Percentiles rank a stretch among this genome's conserved stretches.
phyloP scores from a whole-genome alignment of 2,113 vertebrate species.

The Ancistrus triradiatus region DNA sequence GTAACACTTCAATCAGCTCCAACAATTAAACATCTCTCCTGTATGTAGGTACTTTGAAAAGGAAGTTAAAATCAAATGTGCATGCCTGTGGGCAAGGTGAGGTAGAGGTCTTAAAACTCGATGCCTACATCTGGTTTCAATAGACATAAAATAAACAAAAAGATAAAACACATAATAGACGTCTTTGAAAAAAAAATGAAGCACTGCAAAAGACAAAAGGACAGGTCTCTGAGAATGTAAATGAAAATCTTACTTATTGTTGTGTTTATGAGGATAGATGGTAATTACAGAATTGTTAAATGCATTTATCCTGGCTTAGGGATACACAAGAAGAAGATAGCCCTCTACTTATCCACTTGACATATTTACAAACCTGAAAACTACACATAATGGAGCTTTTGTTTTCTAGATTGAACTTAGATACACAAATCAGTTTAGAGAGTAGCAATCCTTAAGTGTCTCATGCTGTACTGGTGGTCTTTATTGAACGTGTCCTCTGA shows the following conservation, averaged over 20 bases:
- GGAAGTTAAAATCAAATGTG: slow-evolving; percentile 18
- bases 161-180: slow-evolving; percentile 42
- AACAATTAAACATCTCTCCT: too few relatives aligned
- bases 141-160: too few relatives aligned
- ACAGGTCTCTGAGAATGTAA: slow-evolving; percentile 42
- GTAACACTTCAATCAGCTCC: too few relatives aligned
- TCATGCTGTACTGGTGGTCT: too few relatives aligned
- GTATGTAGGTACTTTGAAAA: too few relatives aligned
- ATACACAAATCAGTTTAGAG: too few relatives aligned
- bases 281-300: slow-evolving; percentile 58
- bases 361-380: slow-evolving; percentile 64
- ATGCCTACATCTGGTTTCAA: slow-evolving; percentile 59
- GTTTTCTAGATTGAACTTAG: too few relatives aligned
- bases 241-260: slow-evolving; percentile 43
- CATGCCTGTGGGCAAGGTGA: neutral
- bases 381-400: neutral
- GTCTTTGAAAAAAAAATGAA: slow-evolving; percentile 35
- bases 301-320: slow-evolving; percentile 35
- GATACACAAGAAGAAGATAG: slow-evolving; percentile 43
- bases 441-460: too few relatives aligned
- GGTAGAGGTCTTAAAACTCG: slow-evolving; percentile 15
- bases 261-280: slow-evolving; percentile 49
- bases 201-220: slow-evolving; percentile 46
- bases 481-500: too few relatives aligned
- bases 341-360: slow-evolving; percentile 48